phyloP scores from a whole-genome alignment of 2,113 vertebrate genomes.

The Sterna hirundo region DNA sequence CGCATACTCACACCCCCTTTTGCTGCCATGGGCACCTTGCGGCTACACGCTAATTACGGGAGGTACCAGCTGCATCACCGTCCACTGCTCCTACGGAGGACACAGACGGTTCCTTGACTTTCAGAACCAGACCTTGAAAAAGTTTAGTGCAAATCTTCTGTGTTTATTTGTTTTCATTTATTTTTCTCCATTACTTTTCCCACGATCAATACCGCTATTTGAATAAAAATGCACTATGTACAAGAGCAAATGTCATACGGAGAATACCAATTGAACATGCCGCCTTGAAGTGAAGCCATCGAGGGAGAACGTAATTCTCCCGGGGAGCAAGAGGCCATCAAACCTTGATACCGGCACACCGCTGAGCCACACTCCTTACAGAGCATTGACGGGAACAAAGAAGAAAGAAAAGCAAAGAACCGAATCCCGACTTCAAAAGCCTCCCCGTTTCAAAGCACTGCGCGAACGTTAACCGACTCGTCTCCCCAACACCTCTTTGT shows the following conservation, averaged over 20 bases:
- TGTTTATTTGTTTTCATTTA: slow-evolving; percentile 53
- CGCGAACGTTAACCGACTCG: not conserved
- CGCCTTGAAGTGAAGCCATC: slow-evolving; percentile 9
- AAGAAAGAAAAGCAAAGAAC: not conserved
- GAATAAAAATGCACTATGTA: slow-evolving; percentile 44
- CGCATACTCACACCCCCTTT: not conserved
- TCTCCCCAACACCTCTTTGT: not conserved
- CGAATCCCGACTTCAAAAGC: not conserved
- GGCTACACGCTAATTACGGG: rapidly evolving
- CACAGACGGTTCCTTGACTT: not conserved
- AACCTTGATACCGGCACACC: not conserved
- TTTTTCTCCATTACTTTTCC: slow-evolving; percentile 15
- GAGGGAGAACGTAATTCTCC: not conserved
- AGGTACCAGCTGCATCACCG: not conserved
- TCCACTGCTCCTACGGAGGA: not conserved
- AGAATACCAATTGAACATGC: not conserved
- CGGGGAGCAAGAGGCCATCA: slow-evolving; percentile 4
- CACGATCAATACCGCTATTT: slow-evolving; percentile 28
- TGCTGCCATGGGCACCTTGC: not conserved
- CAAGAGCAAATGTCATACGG: not conserved
- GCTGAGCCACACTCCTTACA: not conserved
- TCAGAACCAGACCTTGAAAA: not conserved
- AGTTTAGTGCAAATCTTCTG: not conserved
- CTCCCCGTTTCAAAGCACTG: not conserved
- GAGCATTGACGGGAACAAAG: not conserved